These are phyloP conservation scores for Cathartes aura DNA, from an alignment of 2,113 vertebrate species.

Conservation along the genomic window DNA sequence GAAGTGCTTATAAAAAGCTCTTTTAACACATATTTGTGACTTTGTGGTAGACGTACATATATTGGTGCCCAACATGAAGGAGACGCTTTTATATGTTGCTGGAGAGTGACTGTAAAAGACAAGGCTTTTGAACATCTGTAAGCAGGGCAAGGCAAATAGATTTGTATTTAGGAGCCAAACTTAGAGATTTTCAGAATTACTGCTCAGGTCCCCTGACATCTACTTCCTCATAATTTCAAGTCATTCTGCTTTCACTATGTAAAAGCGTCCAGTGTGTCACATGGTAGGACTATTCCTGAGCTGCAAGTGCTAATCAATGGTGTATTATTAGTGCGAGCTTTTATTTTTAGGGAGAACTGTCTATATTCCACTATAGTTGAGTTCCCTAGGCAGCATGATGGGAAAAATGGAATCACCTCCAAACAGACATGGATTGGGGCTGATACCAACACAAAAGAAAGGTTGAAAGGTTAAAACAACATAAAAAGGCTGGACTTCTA, in stretches of 20 bases:
- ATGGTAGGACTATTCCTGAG: not conserved
- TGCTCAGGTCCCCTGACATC: not conserved
- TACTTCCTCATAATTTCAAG: not conserved
- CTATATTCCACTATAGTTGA: not conserved
- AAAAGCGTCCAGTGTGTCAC: not conserved
- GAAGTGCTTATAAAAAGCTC: not conserved
- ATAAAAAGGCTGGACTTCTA: not conserved
- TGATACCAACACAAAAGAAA: not conserved
- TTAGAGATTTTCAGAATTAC: not conserved
- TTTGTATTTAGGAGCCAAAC: not conserved
- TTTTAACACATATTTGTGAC: slow-evolving; percentile 7
- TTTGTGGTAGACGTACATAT: not conserved
- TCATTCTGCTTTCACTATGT: not conserved
- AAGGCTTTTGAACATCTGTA: not conserved
- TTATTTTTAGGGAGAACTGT: not conserved
- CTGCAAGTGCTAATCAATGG: not conserved
- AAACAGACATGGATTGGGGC: not conserved
- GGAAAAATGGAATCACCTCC: not conserved
- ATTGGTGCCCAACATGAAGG: not conserved
- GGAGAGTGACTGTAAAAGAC: not conserved
- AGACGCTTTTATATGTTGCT: not conserved
- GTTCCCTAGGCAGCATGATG: not conserved
- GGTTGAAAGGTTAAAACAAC: not conserved
- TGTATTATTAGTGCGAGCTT: not conserved
- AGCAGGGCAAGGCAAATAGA: not conserved